These are phyloP conservation scores for Corydoras maculifer DNA, from an alignment of 2,113 vertebrate species.

Conservation along the genomic window DNA sequence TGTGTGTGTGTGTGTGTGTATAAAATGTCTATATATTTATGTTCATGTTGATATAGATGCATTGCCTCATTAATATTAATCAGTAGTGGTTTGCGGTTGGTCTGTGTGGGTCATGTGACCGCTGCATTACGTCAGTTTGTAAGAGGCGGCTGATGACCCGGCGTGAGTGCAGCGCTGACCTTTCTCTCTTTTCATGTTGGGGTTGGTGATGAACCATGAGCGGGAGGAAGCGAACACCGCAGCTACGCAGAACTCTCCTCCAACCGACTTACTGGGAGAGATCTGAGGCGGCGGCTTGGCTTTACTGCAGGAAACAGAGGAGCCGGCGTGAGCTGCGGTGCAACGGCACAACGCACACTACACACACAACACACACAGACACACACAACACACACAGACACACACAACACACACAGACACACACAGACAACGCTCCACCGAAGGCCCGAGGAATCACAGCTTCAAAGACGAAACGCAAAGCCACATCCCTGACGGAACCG, in stretches of 20 bases:
- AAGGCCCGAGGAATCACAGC: neutral
- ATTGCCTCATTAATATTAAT: too few relatives aligned
- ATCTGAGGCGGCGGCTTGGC: slow-evolving; percentile 90
- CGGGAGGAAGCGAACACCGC: slow-evolving; percentile 85
- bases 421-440: too few relatives aligned
- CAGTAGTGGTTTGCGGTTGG: too few relatives aligned
- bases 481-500: slow-evolving; percentile 30
- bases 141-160: too few relatives aligned
- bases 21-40: too few relatives aligned
- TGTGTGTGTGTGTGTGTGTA: too few relatives aligned
- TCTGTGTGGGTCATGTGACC: too few relatives aligned
- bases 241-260: slow-evolving; percentile 93
- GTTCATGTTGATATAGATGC: too few relatives aligned
- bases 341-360: neutral
- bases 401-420: too few relatives aligned
- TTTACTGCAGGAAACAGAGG: slow-evolving; percentile 78
- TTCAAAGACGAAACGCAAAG: slow-evolving; percentile 22
- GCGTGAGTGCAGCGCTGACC: slow-evolving; percentile 61
- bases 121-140: neutral
- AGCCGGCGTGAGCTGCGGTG: neutral
- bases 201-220: slow-evolving; percentile 94
- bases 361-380: too few relatives aligned
- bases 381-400: too few relatives aligned
- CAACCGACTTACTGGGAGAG: slow-evolving; percentile 91
- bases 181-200: slow-evolving; percentile 92